Evolutionary conservation across 2,888 invertebrate genomes (phyloP).

Genomic region (Chaetoderma sp.): DNA sequence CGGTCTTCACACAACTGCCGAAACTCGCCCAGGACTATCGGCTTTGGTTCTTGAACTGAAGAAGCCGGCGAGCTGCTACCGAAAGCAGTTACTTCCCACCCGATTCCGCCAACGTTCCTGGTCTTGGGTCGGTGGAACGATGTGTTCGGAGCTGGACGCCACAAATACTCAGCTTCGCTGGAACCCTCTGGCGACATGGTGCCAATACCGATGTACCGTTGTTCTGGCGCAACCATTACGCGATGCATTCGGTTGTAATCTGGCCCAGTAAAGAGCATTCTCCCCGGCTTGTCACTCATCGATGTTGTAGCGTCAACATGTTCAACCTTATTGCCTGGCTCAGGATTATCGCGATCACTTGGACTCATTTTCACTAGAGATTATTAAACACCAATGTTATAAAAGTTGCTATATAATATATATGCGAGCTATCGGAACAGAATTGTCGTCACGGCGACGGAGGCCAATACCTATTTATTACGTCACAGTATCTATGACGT

Average conservation of each 20-base stretch:
- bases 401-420: too few relatives aligned
- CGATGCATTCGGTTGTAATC: conserved; percentile 52
- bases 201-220: conserved; percentile 54
- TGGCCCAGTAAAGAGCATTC: conserved; percentile 48
- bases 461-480: too few relatives aligned
- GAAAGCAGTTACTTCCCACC: conserved; percentile 51
- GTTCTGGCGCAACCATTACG: conserved; percentile 47
- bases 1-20: conserved; percentile 50
- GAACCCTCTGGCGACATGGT: conserved; percentile 53
- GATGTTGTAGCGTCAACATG: too few relatives aligned
- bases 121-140: conserved; percentile 51
- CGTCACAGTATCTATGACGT: too few relatives aligned
- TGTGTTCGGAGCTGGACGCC: conserved; percentile 50
- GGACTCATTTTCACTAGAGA: too few relatives aligned
- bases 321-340: too few relatives aligned
- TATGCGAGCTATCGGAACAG: too few relatives aligned
- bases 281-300: too few relatives aligned
- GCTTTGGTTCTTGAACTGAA: too few relatives aligned
- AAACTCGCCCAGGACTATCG: conserved; percentile 54
- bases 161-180: conserved; percentile 53
- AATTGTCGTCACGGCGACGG: too few relatives aligned
- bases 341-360: too few relatives aligned
- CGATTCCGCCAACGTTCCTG: conserved; percentile 53
- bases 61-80: conserved; percentile 44
- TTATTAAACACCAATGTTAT: too few relatives aligned